These are phyloP conservation scores for Thymallus thymallus DNA, from an alignment of 2,113 vertebrate genomes.

Conservation along the genomic window DNA sequence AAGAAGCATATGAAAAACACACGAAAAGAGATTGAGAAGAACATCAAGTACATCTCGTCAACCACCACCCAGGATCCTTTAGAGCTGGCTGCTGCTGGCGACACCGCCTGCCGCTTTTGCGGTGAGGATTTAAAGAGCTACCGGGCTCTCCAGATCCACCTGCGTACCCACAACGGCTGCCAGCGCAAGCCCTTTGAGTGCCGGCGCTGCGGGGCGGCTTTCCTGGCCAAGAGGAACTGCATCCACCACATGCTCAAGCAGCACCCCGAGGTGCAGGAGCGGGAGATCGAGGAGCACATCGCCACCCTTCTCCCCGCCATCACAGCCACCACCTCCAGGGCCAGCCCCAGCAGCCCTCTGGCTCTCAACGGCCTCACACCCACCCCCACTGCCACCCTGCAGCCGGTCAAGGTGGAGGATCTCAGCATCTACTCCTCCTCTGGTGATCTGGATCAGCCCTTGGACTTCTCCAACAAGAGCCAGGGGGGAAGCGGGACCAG, in stretches of 20 bases:
- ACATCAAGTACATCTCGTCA: slow-evolving; percentile 92
- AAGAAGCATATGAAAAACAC: slow-evolving; percentile 96
- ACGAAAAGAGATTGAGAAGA: slow-evolving; percentile 95
- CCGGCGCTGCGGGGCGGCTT: slow-evolving; percentile 86
- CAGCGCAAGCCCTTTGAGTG: slow-evolving; percentile 93
- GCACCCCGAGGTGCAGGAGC: slow-evolving; percentile 90
- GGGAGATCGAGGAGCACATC: slow-evolving; percentile 90
- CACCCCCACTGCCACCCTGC: slow-evolving; percentile 7
- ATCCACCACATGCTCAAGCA: slow-evolving; percentile 95
- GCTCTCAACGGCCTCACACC: slow-evolving; percentile 33
- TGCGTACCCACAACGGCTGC: slow-evolving; percentile 89
- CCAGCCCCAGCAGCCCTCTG: not conserved
- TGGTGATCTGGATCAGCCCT: slow-evolving; percentile 79
- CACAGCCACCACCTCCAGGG: slow-evolving; percentile 32
- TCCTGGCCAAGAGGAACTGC: slow-evolving; percentile 92
- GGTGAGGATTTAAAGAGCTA: slow-evolving; percentile 90
- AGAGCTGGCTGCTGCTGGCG: slow-evolving; percentile 75
- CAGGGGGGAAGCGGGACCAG: not conserved
- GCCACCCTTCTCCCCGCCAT: slow-evolving; percentile 69
- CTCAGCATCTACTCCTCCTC: slow-evolving; percentile 60
- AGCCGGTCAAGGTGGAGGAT: slow-evolving; percentile 82
- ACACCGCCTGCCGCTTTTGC: slow-evolving; percentile 87
- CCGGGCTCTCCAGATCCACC: slow-evolving; percentile 91
- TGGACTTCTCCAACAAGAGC: slow-evolving; percentile 91
- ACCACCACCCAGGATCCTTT: slow-evolving; percentile 65